Percentiles rank a stretch among this genome's conserved stretches.
These are phyloP conservation scores for Leptinotarsa rubiginosa DNA, from an alignment of 2,888 invertebrate species.

Conservation along the genomic window DNA sequence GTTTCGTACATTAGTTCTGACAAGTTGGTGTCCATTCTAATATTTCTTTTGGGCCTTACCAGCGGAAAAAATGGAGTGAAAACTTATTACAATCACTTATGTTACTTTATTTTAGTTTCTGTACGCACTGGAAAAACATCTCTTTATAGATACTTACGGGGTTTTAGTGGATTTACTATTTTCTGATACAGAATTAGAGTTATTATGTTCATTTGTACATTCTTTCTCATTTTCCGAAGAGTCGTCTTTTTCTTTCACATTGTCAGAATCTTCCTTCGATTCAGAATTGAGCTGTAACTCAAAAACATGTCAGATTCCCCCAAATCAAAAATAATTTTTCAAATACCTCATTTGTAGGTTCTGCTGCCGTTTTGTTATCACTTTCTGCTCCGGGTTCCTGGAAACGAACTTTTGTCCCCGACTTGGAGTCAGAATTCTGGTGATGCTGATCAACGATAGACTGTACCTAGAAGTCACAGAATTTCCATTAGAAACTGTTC, in stretches of 20 bases:
- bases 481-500: not conserved
- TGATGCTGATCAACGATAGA: slow-evolving; percentile 93
- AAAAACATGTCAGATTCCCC: slow-evolving; percentile 2
- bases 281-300: slow-evolving; percentile 57
- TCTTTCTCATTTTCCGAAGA: slow-evolving; percentile 63
- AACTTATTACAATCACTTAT: too few relatives aligned
- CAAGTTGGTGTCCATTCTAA: too few relatives aligned
- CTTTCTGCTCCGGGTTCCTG: slow-evolving; percentile 75
- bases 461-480: slow-evolving; percentile 78
- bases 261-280: slow-evolving; percentile 63
- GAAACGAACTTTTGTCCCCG: slow-evolving; percentile 87
- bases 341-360: slow-evolving; percentile 63
- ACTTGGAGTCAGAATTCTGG: slow-evolving; percentile 79
- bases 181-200: slow-evolving; percentile 57
- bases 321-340: not conserved
- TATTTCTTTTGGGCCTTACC: too few relatives aligned
- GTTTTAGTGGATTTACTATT: slow-evolving; percentile 72
- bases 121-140: not conserved
- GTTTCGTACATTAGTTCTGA: too few relatives aligned
- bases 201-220: slow-evolving; percentile 52
- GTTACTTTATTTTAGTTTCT: too few relatives aligned
- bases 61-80: too few relatives aligned
- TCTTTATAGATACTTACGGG: slow-evolving; percentile 69
- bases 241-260: slow-evolving; percentile 65
- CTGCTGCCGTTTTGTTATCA: slow-evolving; percentile 55